phyloP scores from a whole-genome alignment of 2,113 vertebrate genomes.

The Trogon surrucura region DNA sequence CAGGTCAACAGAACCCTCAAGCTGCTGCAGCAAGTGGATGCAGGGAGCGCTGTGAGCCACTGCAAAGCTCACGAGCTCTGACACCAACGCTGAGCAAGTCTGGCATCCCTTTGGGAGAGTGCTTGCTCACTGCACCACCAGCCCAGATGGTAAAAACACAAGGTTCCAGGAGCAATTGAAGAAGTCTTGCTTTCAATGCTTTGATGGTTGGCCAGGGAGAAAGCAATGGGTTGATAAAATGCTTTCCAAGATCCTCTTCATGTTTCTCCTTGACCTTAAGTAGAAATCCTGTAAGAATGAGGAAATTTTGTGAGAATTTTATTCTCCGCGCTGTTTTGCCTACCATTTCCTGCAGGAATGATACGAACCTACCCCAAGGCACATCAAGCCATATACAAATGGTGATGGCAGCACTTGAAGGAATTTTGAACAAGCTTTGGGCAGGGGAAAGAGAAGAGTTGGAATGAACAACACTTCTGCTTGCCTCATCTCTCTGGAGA shows the following conservation, averaged over 20 bases:
- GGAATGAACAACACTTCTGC: background rate
- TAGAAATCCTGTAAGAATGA: background rate
- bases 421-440: background rate
- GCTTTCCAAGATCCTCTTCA: background rate
- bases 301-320: background rate
- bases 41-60: background rate
- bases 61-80: background rate
- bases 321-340: background rate
- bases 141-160: background rate
- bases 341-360: background rate
- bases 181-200: background rate
- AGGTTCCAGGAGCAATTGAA: background rate
- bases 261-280: background rate
- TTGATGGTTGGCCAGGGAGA: fast-evolving
- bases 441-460: background rate
- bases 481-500: background rate
- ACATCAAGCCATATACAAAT: background rate
- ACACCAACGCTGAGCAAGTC: fast-evolving
- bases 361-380: background rate
- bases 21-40: fast-evolving
- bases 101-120: background rate
- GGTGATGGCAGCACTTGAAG: background rate
- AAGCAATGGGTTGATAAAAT: background rate
- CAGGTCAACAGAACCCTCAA: background rate
- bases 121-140: background rate